These are phyloP conservation scores for Calidris pugnax DNA, from an alignment of 2,113 vertebrate genomes.

Conservation along the genomic window DNA sequence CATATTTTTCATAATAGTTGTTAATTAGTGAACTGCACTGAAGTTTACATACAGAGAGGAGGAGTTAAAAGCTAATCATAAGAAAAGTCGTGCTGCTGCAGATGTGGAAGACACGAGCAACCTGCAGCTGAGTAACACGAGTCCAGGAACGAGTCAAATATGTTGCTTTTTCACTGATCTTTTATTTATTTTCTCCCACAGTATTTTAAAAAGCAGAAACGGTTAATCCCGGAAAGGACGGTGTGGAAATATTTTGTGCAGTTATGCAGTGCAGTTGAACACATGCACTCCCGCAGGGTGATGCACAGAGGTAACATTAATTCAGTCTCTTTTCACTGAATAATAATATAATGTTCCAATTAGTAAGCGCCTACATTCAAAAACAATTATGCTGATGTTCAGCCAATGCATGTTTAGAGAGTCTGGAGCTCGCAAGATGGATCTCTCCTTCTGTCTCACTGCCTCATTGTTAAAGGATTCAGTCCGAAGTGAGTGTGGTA, in stretches of 20 bases:
- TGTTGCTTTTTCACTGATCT: constrained; percentile 51
- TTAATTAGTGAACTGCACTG: constrained; percentile 68
- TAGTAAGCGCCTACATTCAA: constrained; percentile 72
- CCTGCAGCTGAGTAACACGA: constrained; percentile 19
- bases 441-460: constrained; percentile 42
- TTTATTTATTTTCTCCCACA: constrained; percentile 63
- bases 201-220: constrained; percentile 90
- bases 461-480: constrained; percentile 40
- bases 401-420: constrained; percentile 64
- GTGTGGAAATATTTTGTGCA: constrained; percentile 92
- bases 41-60: constrained; percentile 53
- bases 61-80: constrained; percentile 71
- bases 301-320: constrained; percentile 89
- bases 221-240: constrained; percentile 87
- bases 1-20: constrained; percentile 51
- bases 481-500: not conserved
- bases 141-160: not conserved
- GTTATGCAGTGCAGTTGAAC: constrained; percentile 88
- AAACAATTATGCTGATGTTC: constrained; percentile 72
- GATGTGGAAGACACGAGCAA: constrained; percentile 53
- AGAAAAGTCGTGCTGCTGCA: constrained; percentile 74
- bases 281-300: constrained; percentile 90
- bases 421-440: constrained; percentile 47
- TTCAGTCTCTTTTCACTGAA: constrained; percentile 74
- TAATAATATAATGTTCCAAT: constrained; percentile 77